Evolutionary conservation across 1,140 invertebrate species (phyloP), one percentile per base, ranked within the genome.

Genomic region (Drosophila hydei): DNA sequence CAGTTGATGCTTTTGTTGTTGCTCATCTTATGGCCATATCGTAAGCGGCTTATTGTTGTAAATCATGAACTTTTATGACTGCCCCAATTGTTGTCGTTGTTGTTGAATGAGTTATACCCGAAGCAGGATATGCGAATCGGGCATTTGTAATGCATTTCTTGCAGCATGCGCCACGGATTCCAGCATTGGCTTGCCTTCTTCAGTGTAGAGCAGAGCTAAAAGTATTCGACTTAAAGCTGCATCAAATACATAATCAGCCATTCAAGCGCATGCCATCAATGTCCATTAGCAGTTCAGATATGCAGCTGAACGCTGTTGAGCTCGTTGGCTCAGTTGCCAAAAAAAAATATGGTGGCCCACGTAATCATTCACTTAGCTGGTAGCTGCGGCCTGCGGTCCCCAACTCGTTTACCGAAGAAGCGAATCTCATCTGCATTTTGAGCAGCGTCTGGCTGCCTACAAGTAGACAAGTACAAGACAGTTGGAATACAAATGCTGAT

Each of bases 341-440:
- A n/a, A n/a, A n/a, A n/a, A n/a, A n/a, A n/a, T n/a, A n/a, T n/a
- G n/a, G n/a, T n/a, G 38, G 18, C 8, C 42, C 21, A 23, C 45
- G 8, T 43, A 58, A 58, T 36, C 23, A 61, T 69, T 54, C 58
- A 69, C 58, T 69, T 47, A 54, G 40, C 65, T 63, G 40, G 45
- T 12, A 47, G 54, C 25, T 27, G n/a, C n/a, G n/a, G n/a, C n/a
- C n/a, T n/a, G n/a, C n/a, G n/a, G n/a, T n/a, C n/a, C n/a, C n/a
- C n/a, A n/a, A n/a, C n/a, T n/a, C n/a, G n/a, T n/a, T n/a, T n/a
- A n/a, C 47, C 42, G 47, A 18, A 5, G 47, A 63, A 43, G 30
- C 62, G 47, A 52, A 59, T 52, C 63, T 59, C 54, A 59, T 72
- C 63, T 67, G 69, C 54, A 72, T 72, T 67, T 72, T 45, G 27